phyloP scores from a whole-genome alignment of 2,797 vertebrate species.

The Microchirus variegatus region DNA sequence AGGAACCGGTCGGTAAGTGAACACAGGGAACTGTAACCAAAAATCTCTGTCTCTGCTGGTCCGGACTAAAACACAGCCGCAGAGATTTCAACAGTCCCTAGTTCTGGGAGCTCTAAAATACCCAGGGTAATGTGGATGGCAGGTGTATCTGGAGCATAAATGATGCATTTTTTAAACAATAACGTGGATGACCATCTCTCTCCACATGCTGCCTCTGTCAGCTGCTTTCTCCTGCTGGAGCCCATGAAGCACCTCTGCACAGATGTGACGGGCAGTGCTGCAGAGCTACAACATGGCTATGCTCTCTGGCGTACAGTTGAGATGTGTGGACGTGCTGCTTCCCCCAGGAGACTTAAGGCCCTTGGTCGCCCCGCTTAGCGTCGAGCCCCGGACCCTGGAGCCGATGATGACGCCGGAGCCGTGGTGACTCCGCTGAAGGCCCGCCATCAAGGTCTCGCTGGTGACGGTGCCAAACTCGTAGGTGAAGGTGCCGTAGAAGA shows the following conservation, averaged over 20 bases:
- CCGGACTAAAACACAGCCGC: too few species aligned
- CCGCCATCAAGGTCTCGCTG: conserved; percentile 91
- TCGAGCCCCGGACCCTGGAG: conserved; percentile 63
- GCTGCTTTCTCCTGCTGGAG: conserved; percentile 3
- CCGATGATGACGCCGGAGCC: conserved; percentile 78
- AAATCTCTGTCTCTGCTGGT: too few species aligned
- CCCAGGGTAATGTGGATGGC: too few species aligned
- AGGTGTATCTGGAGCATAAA: too few species aligned
- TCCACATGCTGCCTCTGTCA: conserved; percentile 13
- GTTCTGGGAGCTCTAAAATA: too few species aligned
- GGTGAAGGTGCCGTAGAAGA: conserved; percentile 97
- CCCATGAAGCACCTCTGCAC: conserved; percentile 33
- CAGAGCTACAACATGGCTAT: conserved; percentile 88
- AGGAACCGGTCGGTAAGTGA: too few species aligned
- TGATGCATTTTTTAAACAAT: too few species aligned
- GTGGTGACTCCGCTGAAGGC: conserved; percentile 81
- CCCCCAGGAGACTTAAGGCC: conserved; percentile 90
- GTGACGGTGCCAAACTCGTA: conserved; percentile 96
- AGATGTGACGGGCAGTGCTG: conserved; percentile 6
- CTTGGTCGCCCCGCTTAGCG: conserved; percentile 75
- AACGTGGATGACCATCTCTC: not conserved
- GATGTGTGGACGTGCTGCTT: conserved; percentile 88
- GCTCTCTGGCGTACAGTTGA: conserved; percentile 90
- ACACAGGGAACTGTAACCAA: too few species aligned
- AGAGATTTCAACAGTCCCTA: too few species aligned